These are phyloP conservation scores for Cassiopea xamachana DNA, from an alignment of 30 jellyfish, hydroid and myxozoan genomes.

Conservation along the genomic window DNA sequence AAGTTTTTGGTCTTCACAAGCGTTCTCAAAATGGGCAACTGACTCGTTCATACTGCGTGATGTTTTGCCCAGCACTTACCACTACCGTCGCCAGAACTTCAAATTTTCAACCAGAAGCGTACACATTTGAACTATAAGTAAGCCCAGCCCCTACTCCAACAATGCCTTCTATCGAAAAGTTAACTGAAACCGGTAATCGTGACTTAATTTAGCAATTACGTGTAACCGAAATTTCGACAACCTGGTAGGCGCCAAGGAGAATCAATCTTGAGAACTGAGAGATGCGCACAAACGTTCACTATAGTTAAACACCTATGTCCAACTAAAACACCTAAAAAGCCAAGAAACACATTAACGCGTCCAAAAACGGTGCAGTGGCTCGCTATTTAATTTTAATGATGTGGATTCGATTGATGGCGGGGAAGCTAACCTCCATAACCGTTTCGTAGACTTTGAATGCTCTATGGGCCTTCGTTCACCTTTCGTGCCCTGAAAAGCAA, in stretches of 20 bases:
- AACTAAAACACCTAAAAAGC: no score
- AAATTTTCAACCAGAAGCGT: not conserved
- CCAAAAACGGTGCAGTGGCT: not conserved
- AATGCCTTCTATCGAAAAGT: slow-evolving; percentile 2
- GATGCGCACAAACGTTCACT: not conserved
- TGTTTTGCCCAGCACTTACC: not conserved
- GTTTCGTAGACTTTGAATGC: not conserved
- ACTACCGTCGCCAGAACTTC: not conserved
- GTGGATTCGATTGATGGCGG: slow-evolving; percentile 45
- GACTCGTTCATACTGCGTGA: slow-evolving; percentile 26
- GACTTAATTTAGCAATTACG: slow-evolving; percentile 9
- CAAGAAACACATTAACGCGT: not conserved
- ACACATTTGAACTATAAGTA: not conserved
- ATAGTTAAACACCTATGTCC: not conserved
- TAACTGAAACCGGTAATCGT: slow-evolving; percentile 21
- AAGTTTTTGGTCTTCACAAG: not conserved
- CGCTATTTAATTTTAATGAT: not conserved
- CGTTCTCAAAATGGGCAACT: not conserved
- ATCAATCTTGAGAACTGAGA: not conserved
- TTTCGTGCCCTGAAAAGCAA: slow-evolving; percentile 7
- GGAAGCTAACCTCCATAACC: slow-evolving; percentile 42
- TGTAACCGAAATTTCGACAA: slow-evolving; percentile 20
- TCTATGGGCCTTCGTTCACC: not conserved
- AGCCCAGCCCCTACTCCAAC: not conserved
- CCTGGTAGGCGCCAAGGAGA: slow-evolving; percentile 20